phyloP scores from a whole-genome alignment of 2,888 invertebrate genomes.

The Nowickia ferox region DNA sequence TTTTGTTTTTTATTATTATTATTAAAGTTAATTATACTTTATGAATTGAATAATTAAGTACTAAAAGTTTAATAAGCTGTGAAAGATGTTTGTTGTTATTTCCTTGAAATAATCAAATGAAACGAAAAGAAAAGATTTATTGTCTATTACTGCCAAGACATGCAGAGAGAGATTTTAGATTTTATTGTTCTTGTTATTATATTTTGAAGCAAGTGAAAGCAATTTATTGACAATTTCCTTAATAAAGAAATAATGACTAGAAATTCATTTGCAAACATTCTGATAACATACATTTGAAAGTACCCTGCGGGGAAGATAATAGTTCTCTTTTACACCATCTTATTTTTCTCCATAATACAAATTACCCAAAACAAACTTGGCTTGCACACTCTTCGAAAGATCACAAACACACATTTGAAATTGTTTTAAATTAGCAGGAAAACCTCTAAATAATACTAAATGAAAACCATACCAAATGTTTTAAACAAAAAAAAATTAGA shows the following conservation, averaged over 20 bases:
- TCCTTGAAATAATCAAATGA: background rate
- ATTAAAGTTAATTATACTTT: background rate
- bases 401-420: conserved; percentile 26
- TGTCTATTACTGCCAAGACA: background rate
- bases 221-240: conserved; percentile 40
- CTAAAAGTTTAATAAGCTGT: background rate
- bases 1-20: background rate
- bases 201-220: conserved; percentile 11
- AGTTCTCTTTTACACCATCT: conserved; percentile 1
- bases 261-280: conserved; percentile 18
- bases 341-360: conserved; percentile 14
- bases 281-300: background rate
- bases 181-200: background rate
- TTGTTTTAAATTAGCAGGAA: conserved; percentile 25
- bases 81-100: background rate
- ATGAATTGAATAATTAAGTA: background rate
- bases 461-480: conserved; percentile 64
- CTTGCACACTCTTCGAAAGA: background rate
- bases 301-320: conserved; percentile 23
- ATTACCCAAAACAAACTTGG: conserved; percentile 54
- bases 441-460: conserved; percentile 55
- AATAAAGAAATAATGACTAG: conserved; percentile 33
- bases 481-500: conserved; percentile 23
- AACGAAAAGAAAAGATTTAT: background rate
- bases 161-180: background rate